Conservation (phyloP, 2,888 invertebrate genomes). For the Pandemis corylana region DNA sequence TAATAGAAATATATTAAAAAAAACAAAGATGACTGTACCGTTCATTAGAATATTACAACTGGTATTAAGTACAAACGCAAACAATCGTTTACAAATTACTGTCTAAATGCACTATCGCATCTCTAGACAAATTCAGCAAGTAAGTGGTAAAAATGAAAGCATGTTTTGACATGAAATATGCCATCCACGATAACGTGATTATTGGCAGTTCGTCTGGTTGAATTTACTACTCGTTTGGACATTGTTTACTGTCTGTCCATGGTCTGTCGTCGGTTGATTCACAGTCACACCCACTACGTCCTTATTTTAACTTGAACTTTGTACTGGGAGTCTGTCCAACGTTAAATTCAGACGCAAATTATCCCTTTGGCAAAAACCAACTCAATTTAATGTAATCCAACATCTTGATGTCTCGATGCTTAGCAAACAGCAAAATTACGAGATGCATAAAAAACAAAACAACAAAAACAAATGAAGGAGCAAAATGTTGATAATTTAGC, state of each 20-base stretch:
- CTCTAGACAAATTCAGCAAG: background rate
- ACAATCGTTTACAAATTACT: background rate
- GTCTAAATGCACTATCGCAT: background rate
- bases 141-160: background rate
- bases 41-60: background rate
- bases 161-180: background rate
- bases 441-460: conserved; percentile 26
- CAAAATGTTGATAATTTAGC: conserved; percentile 22
- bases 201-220: background rate
- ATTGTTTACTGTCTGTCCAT: conserved; percentile 7
- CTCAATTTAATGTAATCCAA: background rate
- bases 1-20: background rate
- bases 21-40: background rate
- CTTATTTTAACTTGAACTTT: conserved; percentile 26
- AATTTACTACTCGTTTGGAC: background rate
- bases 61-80: background rate
- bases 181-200: background rate
- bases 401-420: conserved; percentile 20
- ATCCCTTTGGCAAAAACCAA: conserved; percentile 20
- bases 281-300: conserved; percentile 2
- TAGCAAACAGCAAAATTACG: conserved; percentile 33
- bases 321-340: conserved; percentile 34
- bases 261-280: conserved; percentile 10
- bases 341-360: background rate
- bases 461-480: conserved; percentile 23